phyloP scores from a whole-genome alignment of 2,113 vertebrate genomes.

The Amblyornis subalaris region DNA sequence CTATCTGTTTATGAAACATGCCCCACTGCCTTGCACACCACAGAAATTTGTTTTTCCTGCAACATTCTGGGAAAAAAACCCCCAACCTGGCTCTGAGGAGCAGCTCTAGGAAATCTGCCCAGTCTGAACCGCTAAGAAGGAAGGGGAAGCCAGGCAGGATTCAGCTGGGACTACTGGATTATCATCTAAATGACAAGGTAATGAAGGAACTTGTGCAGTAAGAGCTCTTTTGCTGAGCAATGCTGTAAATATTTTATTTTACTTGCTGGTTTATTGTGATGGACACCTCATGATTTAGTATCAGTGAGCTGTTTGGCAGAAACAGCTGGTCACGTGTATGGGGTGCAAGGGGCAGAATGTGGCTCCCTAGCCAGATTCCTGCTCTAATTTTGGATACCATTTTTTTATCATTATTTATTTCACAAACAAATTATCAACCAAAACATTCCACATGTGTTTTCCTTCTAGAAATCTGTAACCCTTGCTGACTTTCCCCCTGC shows the following conservation, averaged over 20 bases:
- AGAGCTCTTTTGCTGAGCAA: background rate
- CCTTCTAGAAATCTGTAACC: background rate
- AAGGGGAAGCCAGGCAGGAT: background rate
- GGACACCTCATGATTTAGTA: background rate
- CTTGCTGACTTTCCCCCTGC: background rate
- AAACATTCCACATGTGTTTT: background rate
- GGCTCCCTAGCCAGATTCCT: background rate
- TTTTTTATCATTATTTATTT: background rate
- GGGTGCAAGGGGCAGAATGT: background rate
- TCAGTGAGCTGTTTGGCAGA: background rate
- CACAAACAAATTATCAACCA: background rate
- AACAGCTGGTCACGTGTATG: background rate
- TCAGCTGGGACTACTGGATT: background rate
- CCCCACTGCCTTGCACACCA: background rate
- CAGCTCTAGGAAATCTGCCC: background rate
- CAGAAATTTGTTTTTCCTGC: background rate
- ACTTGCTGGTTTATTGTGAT: background rate
- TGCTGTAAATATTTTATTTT: background rate
- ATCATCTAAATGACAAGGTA: background rate
- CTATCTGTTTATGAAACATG: background rate
- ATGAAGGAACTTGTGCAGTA: background rate
- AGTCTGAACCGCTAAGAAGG: background rate
- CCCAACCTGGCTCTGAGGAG: background rate
- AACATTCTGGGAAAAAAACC: background rate
- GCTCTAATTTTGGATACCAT: background rate